A percentile compares a stretch with the other conserved stretches of the same genome.
Conservation (phyloP, 2,888 invertebrate genomes). For the Agonopterix heracliana region DNA sequence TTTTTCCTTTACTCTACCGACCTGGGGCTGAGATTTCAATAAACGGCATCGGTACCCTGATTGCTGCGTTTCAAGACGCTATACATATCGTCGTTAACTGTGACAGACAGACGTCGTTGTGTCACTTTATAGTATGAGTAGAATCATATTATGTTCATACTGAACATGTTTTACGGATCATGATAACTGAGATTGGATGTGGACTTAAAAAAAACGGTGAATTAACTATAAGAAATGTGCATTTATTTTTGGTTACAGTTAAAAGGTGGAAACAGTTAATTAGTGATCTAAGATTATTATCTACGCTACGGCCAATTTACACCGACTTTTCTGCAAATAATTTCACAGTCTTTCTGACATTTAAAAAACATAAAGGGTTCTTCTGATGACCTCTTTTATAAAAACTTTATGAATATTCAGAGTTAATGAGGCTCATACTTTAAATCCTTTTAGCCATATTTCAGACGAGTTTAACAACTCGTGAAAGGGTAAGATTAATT, state of each 20-base stretch:
- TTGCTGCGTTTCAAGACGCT: constrained; percentile 43
- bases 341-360: no score
- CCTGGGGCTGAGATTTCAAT: constrained; percentile 64
- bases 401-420: constrained; percentile 36
- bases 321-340: no score
- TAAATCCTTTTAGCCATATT: constrained; percentile 39
- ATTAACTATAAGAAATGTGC: no score
- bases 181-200: no score
- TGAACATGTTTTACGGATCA: neutral
- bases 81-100: constrained; percentile 44
- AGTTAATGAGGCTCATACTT: constrained; percentile 59
- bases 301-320: no score
- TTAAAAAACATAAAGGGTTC: no score
- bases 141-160: constrained; percentile 7
- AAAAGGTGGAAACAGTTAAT: no score
- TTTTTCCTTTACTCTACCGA: constrained; percentile 30
- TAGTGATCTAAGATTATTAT: no score
- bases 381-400: constrained; percentile 15
- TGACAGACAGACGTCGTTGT: constrained; percentile 35
- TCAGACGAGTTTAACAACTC: constrained; percentile 50
- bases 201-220: no score
- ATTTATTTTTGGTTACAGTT: no score
- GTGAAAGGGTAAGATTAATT: constrained; percentile 75
- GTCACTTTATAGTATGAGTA: neutral
- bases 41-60: constrained; percentile 58